Base-by-base conservation (phyloP, 2,888 invertebrate species). In the Netelia melanura region DNA sequence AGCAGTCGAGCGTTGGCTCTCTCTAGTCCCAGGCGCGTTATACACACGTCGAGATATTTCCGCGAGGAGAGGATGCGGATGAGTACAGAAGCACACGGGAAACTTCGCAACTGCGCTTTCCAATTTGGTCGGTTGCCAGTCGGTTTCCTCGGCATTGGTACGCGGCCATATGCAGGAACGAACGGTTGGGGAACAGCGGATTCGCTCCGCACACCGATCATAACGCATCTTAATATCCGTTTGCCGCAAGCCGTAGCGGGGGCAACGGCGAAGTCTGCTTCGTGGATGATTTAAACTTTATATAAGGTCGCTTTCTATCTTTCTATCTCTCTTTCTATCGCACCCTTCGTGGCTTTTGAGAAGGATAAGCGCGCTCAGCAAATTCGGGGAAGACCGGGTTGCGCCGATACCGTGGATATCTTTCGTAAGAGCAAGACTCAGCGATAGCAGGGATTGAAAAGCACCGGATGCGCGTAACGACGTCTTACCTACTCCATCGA, bases 401-500 rank as follows among this genome's bases (percentile, higher is more conserved):
- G 62, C 83, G 68, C 78, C 76, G 83, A 81, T 80, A 77, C 77
- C 56, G 71, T 77, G 81, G 84, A 78, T 81, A 75, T 82, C 84
- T 67, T 54, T 38, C 38, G 38, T 38, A 38, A 38, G 38, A 38
- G 38, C 38, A 38, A 38, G 38, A 61, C 30, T 44, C 54, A 67
- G 70, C 87, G 88, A 75, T 74, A 79, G 81, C 79, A 88, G 84
- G 84, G 70, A 80, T 75, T 76, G 77, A 80, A 65, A 62, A 88
- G 91, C 91, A 80, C 93, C 93, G 92, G 92, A 93, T 93, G 93
- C 89, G 85, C 90, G 83, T 91, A 93, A 93, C 93, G 93, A 92
- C 92, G 91, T 93, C 93, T 93, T 93, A 93, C 92, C 90, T 92
- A 93, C 92, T 92, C 91, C 90, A 91, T 92, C 90, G 90, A 84